Conservation (phyloP, 2,888 invertebrate species). For the Rotaria macrura region DNA sequence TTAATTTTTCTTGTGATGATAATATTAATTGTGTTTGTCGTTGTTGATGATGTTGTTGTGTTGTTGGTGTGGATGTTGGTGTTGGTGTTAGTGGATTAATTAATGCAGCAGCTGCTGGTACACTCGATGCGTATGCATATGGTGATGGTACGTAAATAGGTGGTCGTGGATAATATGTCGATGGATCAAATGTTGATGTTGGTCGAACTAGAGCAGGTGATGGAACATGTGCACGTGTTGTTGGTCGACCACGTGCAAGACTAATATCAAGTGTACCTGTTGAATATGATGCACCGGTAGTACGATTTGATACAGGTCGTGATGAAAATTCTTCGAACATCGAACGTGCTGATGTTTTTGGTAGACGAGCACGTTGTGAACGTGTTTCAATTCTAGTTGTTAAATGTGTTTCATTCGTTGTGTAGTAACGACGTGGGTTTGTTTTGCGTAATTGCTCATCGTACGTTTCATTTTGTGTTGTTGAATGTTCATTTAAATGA, state of each 20-base stretch:
- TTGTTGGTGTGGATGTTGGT: no score
- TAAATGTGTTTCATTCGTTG: background rate
- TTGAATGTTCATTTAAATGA: background rate
- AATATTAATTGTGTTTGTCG: background rate
- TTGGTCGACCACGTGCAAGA: background rate
- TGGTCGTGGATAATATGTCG: background rate
- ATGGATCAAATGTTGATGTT: background rate
- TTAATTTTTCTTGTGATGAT: background rate
- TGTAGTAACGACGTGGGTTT: background rate
- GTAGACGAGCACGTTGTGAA: background rate
- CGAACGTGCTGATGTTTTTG: background rate
- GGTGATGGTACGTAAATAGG: background rate
- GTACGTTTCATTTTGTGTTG: background rate
- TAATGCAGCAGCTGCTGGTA: background rate
- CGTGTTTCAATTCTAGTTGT: slow-evolving; percentile 5
- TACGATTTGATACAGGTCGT: background rate
- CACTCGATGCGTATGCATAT: background rate
- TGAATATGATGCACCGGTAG: background rate
- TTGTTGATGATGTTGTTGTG: no score
- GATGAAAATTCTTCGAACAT: slow-evolving; percentile 7
- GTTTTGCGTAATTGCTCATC: background rate
- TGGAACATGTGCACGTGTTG: background rate
- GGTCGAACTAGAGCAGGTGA: background rate
- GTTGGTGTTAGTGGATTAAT: background rate
- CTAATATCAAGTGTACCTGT: background rate